Evolutionary conservation across 2,797 vertebrate genomes (phyloP).

Genomic region (Syndactyla subalaris): DNA sequence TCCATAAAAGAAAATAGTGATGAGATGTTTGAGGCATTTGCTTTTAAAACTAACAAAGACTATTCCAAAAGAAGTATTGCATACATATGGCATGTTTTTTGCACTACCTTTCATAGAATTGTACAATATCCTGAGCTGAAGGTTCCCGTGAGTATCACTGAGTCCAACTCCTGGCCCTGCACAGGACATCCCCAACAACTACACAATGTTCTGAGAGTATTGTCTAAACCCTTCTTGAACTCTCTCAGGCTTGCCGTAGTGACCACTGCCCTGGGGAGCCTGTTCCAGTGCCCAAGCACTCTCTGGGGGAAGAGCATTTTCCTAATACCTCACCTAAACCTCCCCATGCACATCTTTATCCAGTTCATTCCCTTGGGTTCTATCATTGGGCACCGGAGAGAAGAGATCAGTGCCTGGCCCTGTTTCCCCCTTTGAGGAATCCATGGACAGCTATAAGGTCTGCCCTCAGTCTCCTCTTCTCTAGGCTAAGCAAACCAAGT

Average conservation of each 20-base stretch:
- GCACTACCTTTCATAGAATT: background rate
- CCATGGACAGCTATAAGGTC: background rate
- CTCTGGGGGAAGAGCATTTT: background rate
- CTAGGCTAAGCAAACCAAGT: background rate
- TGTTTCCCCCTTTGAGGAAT: background rate
- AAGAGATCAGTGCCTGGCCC: background rate
- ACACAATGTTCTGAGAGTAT: background rate
- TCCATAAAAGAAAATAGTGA: background rate
- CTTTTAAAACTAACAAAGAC: constrained; percentile 10
- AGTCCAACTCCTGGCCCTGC: background rate
- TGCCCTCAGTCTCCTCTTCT: background rate
- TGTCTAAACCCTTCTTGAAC: background rate
- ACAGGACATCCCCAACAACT: background rate
- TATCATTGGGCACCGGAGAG: background rate
- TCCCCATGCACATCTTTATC: background rate
- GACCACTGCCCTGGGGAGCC: background rate
- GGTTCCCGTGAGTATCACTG: no score
- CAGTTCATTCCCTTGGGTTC: background rate
- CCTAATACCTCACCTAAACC: background rate
- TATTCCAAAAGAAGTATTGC: background rate
- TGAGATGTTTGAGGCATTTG: background rate
- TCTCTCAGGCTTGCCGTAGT: background rate
- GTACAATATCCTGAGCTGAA: background rate
- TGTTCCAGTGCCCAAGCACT: background rate
- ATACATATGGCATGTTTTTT: background rate